A percentile compares a stretch with the other conserved stretches of the same genome.
These are phyloP conservation scores for Mamestra configurata DNA, from an alignment of 1,140 invertebrate species.

Conservation along the genomic window DNA sequence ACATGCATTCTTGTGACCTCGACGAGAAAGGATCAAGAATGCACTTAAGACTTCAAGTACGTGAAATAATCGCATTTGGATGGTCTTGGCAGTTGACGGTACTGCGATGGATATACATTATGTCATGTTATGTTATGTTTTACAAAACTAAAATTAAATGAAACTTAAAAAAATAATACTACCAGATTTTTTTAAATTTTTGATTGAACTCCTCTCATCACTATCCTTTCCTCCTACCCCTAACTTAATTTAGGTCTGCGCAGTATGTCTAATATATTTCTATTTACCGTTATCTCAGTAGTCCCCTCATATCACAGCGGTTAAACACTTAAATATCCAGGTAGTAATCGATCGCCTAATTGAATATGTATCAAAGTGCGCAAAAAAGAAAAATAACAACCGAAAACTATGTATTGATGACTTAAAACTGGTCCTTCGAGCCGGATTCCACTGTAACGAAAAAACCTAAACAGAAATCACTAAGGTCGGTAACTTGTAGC, in stretches of 20 bases:
- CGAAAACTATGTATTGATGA: too few species aligned
- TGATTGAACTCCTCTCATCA: too few species aligned
- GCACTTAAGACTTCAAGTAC: conserved; percentile 1
- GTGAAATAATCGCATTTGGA: conserved; percentile 19
- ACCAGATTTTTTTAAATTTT: too few species aligned
- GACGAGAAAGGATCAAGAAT: conserved; percentile 32
- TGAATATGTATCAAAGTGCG: neutral
- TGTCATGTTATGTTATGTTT: neutral
- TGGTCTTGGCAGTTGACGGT: neutral
- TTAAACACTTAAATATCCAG: too few species aligned
- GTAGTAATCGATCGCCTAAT: too few species aligned
- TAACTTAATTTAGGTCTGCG: too few species aligned
- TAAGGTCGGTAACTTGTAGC: neutral
- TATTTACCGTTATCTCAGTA: too few species aligned
- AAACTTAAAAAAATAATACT: neutral
- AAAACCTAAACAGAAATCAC: conserved; percentile 17
- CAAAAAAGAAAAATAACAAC: neutral
- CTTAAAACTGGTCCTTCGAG: conserved; percentile 9
- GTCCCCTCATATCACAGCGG: too few species aligned
- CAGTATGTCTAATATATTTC: too few species aligned
- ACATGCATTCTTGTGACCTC: conserved; percentile 34
- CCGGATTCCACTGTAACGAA: neutral
- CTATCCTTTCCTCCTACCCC: too few species aligned
- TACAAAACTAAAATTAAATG: too few species aligned
- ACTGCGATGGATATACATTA: neutral